Evolutionary conservation across 2,888 invertebrate species (phyloP), one percentile per base, ranked within the genome.

Genomic region (Exephanes ischioxanthus): DNA sequence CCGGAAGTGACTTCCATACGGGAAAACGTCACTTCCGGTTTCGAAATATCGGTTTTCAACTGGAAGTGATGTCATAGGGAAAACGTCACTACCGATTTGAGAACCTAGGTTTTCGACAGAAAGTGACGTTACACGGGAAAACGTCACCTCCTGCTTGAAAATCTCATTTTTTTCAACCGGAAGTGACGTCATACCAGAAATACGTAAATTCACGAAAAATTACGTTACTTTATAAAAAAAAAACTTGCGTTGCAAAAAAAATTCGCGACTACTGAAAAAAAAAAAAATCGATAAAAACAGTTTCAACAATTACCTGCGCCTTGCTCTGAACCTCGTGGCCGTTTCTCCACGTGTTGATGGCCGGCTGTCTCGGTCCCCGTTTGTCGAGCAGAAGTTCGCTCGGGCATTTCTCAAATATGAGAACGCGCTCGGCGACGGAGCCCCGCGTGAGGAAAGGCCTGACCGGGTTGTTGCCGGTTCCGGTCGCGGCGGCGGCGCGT

Each of bases 391-490:
- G 95, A 84, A 97, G 94, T 92, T 97, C 97, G 92, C 97, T 97
- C 53, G 98, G 98, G 91, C 98, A 98, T 94, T 97, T 96, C 94
- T 98, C 98, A 93, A 98, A 98, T 94, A 98, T 97, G 87, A 98
- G 95, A 87, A 98, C 98, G 70, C 98, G 95, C 93, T 98, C 98
- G 33, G 98, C 98, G 2, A 98, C 98, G 5, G 98, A 98, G 33
- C 98, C 98, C 84, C 98, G 96, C 61, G 98, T 98, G 77, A 98
- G 95, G 94, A 98, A 98, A 19, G 98, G 98, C 73, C 97, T 95
- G 80, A 98, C 97, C 6, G 98, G 97, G 92, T 96, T 96, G 89
- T 94, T 91, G 9, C 89, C 95, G 90, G 89, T 95, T 92, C 90
- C 95, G 92, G 92, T 91, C 22, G 93, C 93, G 0, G 92, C 93